Conservation (phyloP, 2,113 vertebrate species). For the Oreamnos americanus region DNA sequence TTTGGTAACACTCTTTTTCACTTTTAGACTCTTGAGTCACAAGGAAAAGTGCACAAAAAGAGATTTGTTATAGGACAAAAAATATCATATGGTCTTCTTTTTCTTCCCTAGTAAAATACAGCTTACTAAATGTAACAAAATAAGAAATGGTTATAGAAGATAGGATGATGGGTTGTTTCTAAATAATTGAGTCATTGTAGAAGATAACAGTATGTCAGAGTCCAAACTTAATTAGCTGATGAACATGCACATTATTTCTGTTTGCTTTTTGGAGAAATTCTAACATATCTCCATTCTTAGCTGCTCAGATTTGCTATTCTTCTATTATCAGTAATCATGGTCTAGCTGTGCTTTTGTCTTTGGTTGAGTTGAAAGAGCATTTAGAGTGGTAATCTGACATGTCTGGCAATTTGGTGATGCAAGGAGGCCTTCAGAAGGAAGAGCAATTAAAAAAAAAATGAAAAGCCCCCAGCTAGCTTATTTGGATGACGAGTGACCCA, state of each 20-base stretch:
- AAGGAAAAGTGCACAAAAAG: neutral
- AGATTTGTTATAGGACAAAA: neutral
- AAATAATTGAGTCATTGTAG: neutral
- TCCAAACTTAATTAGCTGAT: neutral
- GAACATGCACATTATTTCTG: neutral
- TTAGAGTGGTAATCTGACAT: neutral
- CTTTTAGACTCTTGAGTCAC: neutral
- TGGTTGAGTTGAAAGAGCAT: neutral
- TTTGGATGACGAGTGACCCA: conserved; percentile 24
- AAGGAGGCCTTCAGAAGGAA: neutral
- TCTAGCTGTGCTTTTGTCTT: neutral
- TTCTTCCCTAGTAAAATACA: neutral
- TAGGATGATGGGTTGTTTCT: neutral
- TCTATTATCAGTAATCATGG: neutral
- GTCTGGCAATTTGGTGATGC: neutral
- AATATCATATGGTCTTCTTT: neutral
- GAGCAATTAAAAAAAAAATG: neutral
- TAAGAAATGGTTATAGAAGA: neutral
- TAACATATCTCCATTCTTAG: neutral
- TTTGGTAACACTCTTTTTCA: neutral
- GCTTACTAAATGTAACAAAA: neutral
- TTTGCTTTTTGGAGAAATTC: neutral
- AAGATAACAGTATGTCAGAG: neutral
- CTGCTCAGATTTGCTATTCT: neutral
- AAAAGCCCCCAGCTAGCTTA: neutral